Conservation (phyloP, 2,797 vertebrate species). For the Siniperca scherzeri region DNA sequence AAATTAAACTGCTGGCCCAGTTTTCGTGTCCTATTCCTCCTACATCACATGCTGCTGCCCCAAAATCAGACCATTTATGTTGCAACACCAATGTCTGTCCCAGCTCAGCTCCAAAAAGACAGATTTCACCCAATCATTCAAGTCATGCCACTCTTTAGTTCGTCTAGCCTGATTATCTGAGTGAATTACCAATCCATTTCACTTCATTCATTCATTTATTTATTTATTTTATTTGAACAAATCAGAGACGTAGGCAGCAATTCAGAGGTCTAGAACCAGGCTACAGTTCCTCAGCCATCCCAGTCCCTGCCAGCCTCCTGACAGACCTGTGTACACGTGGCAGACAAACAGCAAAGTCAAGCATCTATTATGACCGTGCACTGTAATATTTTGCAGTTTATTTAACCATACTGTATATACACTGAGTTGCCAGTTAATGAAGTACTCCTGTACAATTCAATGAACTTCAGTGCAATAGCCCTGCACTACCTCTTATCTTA, state of each 20-base stretch:
- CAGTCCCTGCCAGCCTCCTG: neutral
- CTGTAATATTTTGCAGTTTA: neutral
- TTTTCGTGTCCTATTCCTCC: constrained; percentile 1
- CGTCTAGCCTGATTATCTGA: neutral
- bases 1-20: neutral
- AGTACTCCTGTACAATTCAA: neutral
- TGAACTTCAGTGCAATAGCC: neutral
- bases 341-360: constrained; percentile 13
- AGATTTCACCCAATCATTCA: neutral
- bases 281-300: neutral
- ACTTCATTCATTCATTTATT: neutral
- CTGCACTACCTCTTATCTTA: neutral
- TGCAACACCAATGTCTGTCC: neutral
- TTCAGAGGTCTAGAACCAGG: neutral
- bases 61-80: neutral
- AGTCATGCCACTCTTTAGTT: neutral
- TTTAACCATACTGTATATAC: neutral
- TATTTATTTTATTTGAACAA: neutral
- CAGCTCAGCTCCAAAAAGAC: neutral
- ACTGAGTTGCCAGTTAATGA: neutral
- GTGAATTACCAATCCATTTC: neutral
- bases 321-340: neutral
- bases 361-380: neutral
- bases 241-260: neutral
- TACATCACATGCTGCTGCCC: neutral